Percentiles rank a stretch among this genome's conserved stretches.
Evolutionary conservation across 2,797 vertebrate genomes (phyloP).

Genomic region (Galago senegalensis): DNA sequence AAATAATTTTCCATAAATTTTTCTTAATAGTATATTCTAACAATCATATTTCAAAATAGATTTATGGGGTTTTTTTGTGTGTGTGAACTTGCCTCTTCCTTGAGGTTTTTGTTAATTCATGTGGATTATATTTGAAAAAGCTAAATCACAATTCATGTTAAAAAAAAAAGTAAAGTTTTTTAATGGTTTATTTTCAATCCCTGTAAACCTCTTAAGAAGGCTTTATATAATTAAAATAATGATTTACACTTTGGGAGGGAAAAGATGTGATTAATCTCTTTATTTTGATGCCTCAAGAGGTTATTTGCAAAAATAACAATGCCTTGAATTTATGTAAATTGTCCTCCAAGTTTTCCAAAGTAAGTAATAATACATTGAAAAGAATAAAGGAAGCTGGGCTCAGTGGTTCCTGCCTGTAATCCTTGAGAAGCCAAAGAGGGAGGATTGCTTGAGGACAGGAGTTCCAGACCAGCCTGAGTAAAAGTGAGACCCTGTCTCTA

Average conservation of each 20-base stretch:
- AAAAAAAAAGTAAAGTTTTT: constrained; percentile 28
- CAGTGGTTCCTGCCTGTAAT: not conserved
- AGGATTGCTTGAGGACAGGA: not conserved
- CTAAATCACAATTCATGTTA: not conserved
- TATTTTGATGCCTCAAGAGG: not conserved
- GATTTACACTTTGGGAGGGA: not conserved
- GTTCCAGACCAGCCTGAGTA: not conserved
- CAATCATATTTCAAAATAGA: constrained; percentile 16
- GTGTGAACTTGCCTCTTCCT: constrained; percentile 8
- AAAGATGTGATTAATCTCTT: not conserved
- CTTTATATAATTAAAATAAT: constrained; percentile 50
- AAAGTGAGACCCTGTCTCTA: not conserved
- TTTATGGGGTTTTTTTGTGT: not conserved
- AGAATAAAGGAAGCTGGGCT: not conserved
- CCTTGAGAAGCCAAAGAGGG: not conserved
- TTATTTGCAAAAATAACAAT: constrained; percentile 4
- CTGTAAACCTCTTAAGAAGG: constrained; percentile 21
- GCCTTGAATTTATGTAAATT: constrained; percentile 23
- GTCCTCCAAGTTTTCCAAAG: not conserved
- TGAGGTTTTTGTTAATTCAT: constrained; percentile 19
- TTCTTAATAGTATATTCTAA: constrained; percentile 41
- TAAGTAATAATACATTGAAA: not conserved
- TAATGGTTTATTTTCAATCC: constrained; percentile 25
- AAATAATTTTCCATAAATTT: not conserved
- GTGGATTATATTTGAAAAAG: constrained; percentile 8